These are phyloP conservation scores for Dreissena polymorpha DNA, from an alignment of 1,140 invertebrate genomes.

Conservation along the genomic window DNA sequence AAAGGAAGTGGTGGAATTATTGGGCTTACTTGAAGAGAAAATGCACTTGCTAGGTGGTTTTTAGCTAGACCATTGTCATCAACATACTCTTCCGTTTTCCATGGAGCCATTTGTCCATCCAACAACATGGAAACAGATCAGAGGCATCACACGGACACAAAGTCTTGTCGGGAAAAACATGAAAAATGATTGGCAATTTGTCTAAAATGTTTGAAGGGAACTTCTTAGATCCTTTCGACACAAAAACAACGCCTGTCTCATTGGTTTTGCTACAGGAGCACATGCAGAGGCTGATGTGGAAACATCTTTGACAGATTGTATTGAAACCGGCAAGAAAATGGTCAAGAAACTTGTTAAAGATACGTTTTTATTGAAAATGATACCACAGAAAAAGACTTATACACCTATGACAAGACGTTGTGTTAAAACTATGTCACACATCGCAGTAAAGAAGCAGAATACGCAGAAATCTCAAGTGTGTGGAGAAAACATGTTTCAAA, in stretches of 20 bases:
- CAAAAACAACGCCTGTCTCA: not conserved
- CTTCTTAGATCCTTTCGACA: not conserved
- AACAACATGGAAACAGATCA: not conserved
- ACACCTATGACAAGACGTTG: no score
- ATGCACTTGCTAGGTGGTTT: conserved; percentile 40
- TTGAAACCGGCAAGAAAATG: no score
- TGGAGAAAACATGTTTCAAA: not conserved
- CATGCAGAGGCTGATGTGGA: no score
- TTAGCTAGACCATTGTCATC: conserved; percentile 20
- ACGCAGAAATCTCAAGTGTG: no score
- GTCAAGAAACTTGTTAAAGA: no score
- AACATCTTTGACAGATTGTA: no score
- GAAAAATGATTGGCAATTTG: not conserved
- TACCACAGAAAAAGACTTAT: no score
- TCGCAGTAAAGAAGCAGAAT: no score
- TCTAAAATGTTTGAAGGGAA: not conserved
- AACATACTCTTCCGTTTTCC: conserved; percentile 30
- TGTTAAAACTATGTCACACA: no score
- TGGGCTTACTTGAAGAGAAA: conserved; percentile 31
- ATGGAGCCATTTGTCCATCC: not conserved
- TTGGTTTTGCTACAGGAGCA: not conserved
- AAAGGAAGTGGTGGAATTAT: conserved; percentile 42
- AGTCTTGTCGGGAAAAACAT: not conserved
- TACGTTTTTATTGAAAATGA: no score
- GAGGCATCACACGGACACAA: not conserved